These are phyloP conservation scores for Moxostoma hubbsi DNA, from an alignment of 2,797 vertebrate species.

Conservation along the genomic window DNA sequence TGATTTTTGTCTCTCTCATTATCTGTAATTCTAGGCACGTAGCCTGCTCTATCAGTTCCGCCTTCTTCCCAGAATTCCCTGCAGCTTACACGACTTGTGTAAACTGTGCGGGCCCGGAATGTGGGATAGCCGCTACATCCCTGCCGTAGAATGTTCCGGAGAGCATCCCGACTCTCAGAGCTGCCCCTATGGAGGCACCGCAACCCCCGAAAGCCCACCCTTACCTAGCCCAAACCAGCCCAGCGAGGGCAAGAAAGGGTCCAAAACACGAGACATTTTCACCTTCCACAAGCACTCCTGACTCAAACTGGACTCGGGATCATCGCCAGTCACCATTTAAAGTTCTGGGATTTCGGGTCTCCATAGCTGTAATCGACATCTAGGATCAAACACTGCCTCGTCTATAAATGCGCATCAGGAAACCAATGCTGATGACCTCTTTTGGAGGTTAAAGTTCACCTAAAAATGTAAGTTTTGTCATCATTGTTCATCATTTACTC, in stretches of 20 bases:
- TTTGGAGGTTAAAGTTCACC: not conserved
- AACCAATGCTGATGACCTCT: not conserved
- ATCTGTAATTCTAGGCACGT: constrained; percentile 80
- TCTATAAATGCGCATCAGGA: constrained; percentile 50
- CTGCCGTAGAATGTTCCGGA: constrained; percentile 93
- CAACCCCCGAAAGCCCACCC: constrained; percentile 76
- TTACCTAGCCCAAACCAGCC: constrained; percentile 68
- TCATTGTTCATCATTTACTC: too few species aligned
- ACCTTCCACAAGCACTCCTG: constrained; percentile 88
- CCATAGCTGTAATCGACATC: constrained; percentile 50
- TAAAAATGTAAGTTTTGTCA: too few species aligned
- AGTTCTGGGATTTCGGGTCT: constrained; percentile 25
- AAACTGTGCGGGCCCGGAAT: constrained; percentile 94
- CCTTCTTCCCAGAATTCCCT: constrained; percentile 91
- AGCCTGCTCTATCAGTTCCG: constrained; percentile 98
- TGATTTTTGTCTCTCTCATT: not conserved
- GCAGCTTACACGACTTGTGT: constrained; percentile 95
- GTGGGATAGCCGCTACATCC: constrained; percentile 99
- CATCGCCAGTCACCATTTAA: constrained; percentile 4
- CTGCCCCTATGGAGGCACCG: constrained; percentile 92
- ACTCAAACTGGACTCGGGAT: constrained; percentile 47
- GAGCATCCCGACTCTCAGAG: constrained; percentile 87
- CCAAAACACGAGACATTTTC: constrained; percentile 87
- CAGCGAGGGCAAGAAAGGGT: constrained; percentile 79
- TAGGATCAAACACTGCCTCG: constrained; percentile 71